Evolutionary conservation across 2,888 invertebrate genomes (phyloP), one percentile per base, ranked within the genome.

Genomic region (Eledona agricola): DNA sequence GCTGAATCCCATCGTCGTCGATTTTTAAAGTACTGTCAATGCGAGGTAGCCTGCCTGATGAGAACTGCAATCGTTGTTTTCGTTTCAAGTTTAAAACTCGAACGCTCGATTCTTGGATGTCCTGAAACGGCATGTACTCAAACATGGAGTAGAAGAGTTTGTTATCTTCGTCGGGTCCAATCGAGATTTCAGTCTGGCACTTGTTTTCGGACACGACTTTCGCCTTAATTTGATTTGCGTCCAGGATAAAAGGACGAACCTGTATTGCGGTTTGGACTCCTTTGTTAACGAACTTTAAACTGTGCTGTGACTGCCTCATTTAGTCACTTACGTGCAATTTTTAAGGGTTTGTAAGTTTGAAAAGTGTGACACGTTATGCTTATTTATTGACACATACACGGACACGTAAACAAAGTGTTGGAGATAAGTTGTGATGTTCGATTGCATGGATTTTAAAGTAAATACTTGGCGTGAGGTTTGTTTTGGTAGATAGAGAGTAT

Each of bases 41-140:
- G 7, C 10, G 5, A 7, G 5, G 9, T 4, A 32, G 1, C 4
- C n/a, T 16, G n/a, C 7, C 12, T 3, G 46, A 17, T n/a, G 25
- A 11, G 12, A 46, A 46, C 1, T 46, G 46, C 4, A 35, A 7
- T 1, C 35, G 35, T 4, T 11, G 26, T 19, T 46, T 34, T 11
- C 46, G 15, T 9, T 34, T 34, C 10, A 46, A 25, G 6, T 26
- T 25, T 2, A 46, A 1, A 5, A 23, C 25, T n/a, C 35, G 23
- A 4, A 25, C 6, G 15, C 22, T 16, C 3, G 4, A 6, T 6
- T 34, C 25, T 26, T 35, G 46, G n/a, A 46, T 34, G 16, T 46
- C 46, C 11, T 46, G 46, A 12, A 34, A 35, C 1, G 46, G 46
- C 3, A 35, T 46, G 7, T 46, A 46, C 9, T 46, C 46, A 5